Percentiles rank a stretch among this genome's conserved stretches.
Evolutionary conservation across 2,113 vertebrate genomes (phyloP).

Genomic region (Macquaria australasica): DNA sequence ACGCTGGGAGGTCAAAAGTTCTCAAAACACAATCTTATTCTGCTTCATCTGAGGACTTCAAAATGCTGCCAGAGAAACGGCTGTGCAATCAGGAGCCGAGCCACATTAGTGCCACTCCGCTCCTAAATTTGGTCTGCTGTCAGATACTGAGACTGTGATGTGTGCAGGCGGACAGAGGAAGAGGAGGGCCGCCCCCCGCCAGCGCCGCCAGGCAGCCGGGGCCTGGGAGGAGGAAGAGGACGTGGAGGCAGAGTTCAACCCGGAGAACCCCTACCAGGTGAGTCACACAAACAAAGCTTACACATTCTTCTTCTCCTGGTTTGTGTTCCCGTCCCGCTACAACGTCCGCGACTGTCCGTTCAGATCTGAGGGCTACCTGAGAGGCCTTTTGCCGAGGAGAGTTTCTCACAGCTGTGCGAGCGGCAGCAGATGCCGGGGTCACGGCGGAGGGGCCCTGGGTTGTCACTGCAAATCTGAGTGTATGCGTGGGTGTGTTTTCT

Average conservation of each 20-base stretch:
- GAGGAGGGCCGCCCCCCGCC: constrained; percentile 86
- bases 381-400: constrained; percentile 30
- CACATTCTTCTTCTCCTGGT: neutral
- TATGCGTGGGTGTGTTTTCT: constrained; percentile 58
- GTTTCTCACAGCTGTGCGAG: constrained; percentile 74
- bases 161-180: constrained; percentile 87
- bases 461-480: constrained; percentile 76
- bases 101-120: constrained; percentile 53
- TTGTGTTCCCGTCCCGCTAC: neutral
- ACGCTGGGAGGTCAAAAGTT: constrained; percentile 59
- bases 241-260: constrained; percentile 85
- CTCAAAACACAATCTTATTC: constrained; percentile 59
- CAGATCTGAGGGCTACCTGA: constrained; percentile 60
- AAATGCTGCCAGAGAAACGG: constrained; percentile 42
- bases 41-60: constrained; percentile 52
- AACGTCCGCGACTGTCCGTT: constrained; percentile 61
- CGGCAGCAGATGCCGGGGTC: constrained; percentile 81
- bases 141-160: constrained; percentile 62
- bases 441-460: constrained; percentile 59
- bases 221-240: constrained; percentile 78
- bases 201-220: constrained; percentile 77
- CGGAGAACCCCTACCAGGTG: constrained; percentile 93
- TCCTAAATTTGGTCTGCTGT: constrained; percentile 64
- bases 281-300: constrained; percentile 68
- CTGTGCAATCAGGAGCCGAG: constrained; percentile 40